Percentiles rank a stretch among this genome's conserved stretches.
Conservation (phyloP, 2,888 invertebrate genomes). For the Choreutis nemorana region DNA sequence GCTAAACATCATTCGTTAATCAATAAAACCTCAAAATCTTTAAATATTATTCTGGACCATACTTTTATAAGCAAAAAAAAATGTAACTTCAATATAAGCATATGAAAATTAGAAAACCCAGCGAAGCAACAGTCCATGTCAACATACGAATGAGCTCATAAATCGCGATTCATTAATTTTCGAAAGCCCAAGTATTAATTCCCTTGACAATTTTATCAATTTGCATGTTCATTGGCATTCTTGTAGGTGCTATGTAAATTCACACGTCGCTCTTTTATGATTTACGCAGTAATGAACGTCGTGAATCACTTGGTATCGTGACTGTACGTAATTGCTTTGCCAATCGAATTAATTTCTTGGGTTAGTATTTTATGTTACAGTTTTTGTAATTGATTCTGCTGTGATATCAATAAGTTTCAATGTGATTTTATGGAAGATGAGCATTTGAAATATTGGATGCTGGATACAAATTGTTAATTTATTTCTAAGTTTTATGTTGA, state of each 20-base stretch:
- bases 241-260: slow-evolving; percentile 42
- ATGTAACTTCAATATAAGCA: too few species aligned
- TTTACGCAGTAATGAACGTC: slow-evolving; percentile 43
- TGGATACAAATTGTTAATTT: too few species aligned
- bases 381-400: slow-evolving; percentile 55
- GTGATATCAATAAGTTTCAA: slow-evolving; percentile 35
- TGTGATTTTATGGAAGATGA: too few species aligned
- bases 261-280: slow-evolving; percentile 34
- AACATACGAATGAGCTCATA: too few species aligned
- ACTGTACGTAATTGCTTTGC: slow-evolving; percentile 57
- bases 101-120: too few species aligned
- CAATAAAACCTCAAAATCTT: slow-evolving; percentile 10
- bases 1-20: slow-evolving; percentile 9
- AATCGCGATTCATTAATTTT: too few species aligned
- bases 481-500: too few species aligned
- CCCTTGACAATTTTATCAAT: slow-evolving; percentile 17
- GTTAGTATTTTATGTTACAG: slow-evolving; percentile 50
- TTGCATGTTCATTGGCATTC: slow-evolving; percentile 34
- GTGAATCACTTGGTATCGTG: slow-evolving; percentile 56
- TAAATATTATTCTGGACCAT: too few species aligned
- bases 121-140: too few species aligned
- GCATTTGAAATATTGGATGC: too few species aligned
- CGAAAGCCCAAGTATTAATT: too few species aligned
- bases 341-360: slow-evolving; percentile 59
- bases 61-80: too few species aligned